Evolutionary conservation across 2,113 vertebrate species (phyloP).

Genomic region (Prinia subflava): DNA sequence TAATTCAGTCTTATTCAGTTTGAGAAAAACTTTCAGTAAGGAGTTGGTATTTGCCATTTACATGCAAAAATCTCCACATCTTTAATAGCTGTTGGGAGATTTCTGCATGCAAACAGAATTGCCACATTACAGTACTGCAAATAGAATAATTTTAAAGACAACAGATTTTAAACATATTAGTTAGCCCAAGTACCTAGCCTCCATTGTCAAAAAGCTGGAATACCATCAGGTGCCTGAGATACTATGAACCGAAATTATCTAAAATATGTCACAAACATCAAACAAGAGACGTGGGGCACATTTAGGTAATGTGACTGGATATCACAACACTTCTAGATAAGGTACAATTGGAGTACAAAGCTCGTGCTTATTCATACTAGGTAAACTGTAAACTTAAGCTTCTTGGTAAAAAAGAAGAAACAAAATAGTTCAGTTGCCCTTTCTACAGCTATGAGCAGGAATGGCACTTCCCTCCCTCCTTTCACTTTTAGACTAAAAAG

Average conservation of each 20-base stretch:
- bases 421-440: not conserved
- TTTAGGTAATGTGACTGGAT: not conserved
- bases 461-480: not conserved
- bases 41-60: not conserved
- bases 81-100: not conserved
- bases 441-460: not conserved
- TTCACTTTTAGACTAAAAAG: not conserved
- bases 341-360: not conserved
- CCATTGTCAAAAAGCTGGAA: not conserved
- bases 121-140: not conserved
- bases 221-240: not conserved
- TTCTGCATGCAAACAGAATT: not conserved
- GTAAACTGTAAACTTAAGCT: not conserved
- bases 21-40: not conserved
- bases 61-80: not conserved
- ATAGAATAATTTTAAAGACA: not conserved
- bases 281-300: not conserved
- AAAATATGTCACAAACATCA: not conserved
- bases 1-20: not conserved
- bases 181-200: not conserved
- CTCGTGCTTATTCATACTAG: not conserved
- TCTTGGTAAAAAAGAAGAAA: not conserved
- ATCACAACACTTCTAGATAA: not conserved
- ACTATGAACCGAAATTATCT: not conserved
- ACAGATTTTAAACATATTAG: not conserved